A percentile compares a stretch with the other conserved stretches of the same genome.
Evolutionary conservation across 2,113 vertebrate species (phyloP).

Genomic region (Daphoenositta chrysoptera): DNA sequence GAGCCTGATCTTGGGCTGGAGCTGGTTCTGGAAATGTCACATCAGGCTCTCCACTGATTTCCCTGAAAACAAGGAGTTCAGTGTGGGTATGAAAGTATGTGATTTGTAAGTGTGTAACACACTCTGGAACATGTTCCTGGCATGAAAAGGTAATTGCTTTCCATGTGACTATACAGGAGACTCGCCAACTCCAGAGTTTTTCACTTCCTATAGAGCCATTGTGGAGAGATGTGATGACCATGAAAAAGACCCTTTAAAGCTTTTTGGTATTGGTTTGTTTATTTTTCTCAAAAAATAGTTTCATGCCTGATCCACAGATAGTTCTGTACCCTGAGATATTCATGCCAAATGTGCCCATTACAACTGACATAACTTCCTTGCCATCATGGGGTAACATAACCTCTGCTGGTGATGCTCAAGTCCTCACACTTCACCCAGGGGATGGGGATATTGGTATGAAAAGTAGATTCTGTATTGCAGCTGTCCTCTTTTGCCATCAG

Average conservation of each 20-base stretch:
- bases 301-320: background rate
- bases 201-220: background rate
- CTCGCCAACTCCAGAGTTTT: background rate
- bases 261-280: background rate
- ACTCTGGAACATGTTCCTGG: background rate
- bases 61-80: background rate
- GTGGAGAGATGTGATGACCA: background rate
- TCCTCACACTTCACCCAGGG: background rate
- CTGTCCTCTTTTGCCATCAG: background rate
- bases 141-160: background rate
- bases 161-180: background rate
- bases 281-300: background rate
- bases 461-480: rapidly evolving
- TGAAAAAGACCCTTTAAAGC: background rate
- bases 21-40: background rate
- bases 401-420: background rate
- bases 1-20: background rate
- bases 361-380: background rate
- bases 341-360: background rate
- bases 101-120: rapidly evolving
- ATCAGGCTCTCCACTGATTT: background rate
- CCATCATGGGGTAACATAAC: background rate
- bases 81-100: background rate
- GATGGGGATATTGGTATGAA: background rate
- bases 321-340: background rate